Conservation (phyloP, 2,113 vertebrate genomes). For the Scopus umbretta region DNA sequence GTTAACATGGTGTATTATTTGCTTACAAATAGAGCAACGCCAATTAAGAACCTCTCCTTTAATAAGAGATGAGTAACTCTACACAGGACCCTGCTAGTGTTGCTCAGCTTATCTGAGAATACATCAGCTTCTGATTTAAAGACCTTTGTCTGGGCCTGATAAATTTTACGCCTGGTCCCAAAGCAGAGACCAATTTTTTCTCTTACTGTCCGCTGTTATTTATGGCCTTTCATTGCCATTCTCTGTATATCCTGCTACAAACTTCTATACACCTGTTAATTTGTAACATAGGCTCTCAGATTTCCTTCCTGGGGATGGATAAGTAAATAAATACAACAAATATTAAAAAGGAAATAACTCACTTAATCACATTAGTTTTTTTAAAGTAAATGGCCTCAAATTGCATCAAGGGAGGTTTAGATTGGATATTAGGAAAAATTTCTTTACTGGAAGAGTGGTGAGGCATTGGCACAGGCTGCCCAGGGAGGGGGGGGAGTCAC, state of each 20-base stretch:
- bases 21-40: background rate
- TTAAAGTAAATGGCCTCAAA: too few relatives aligned
- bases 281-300: background rate
- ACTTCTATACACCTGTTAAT: background rate
- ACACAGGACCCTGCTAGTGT: background rate
- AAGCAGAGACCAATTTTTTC: conserved; percentile 14
- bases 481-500: too few relatives aligned
- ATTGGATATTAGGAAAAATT: too few relatives aligned
- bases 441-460: too few relatives aligned
- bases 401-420: too few relatives aligned
- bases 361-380: background rate
- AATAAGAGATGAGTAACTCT: background rate
- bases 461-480: too few relatives aligned
- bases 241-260: background rate
- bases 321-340: background rate
- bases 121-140: conserved; percentile 8
- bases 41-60: conserved; percentile 12
- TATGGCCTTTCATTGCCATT: background rate
- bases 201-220: background rate
- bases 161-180: background rate
- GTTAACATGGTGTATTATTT: background rate
- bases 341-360: background rate
- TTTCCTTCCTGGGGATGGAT: background rate
- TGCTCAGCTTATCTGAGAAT: background rate
- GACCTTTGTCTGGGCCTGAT: background rate